These are phyloP conservation scores for Motacilla alba DNA, from an alignment of 2,113 vertebrate genomes.

Conservation along the genomic window DNA sequence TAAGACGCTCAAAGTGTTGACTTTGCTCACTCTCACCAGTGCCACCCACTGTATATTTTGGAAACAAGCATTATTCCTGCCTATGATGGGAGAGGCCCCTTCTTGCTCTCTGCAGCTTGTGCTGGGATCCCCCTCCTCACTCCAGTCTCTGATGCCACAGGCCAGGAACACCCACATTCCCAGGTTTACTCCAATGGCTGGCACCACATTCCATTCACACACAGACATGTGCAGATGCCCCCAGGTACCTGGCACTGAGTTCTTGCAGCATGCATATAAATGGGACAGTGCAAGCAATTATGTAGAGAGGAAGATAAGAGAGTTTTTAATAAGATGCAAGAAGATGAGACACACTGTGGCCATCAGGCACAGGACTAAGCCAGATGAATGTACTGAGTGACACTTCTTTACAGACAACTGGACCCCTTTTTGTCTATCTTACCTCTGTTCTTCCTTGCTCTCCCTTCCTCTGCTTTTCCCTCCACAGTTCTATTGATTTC, in stretches of 20 bases:
- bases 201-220: not conserved
- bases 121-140: not conserved
- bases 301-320: not conserved
- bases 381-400: not conserved
- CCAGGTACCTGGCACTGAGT: not conserved
- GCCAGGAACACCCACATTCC: not conserved
- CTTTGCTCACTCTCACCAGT: fast-evolving
- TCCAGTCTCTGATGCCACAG: too few relatives aligned
- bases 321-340: not conserved
- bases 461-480: fast-evolving
- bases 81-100: not conserved
- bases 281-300: too few relatives aligned
- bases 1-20: not conserved
- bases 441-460: not conserved
- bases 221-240: not conserved
- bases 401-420: fast-evolving
- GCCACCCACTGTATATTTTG: not conserved
- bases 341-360: not conserved
- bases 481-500: not conserved
- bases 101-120: not conserved
- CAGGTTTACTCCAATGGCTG: not conserved
- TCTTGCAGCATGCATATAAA: not conserved
- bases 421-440: not conserved
- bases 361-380: fast-evolving
- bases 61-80: not conserved